Base-by-base conservation (phyloP, 2,888 invertebrate species). In the Cheilosia vernalis region DNA sequence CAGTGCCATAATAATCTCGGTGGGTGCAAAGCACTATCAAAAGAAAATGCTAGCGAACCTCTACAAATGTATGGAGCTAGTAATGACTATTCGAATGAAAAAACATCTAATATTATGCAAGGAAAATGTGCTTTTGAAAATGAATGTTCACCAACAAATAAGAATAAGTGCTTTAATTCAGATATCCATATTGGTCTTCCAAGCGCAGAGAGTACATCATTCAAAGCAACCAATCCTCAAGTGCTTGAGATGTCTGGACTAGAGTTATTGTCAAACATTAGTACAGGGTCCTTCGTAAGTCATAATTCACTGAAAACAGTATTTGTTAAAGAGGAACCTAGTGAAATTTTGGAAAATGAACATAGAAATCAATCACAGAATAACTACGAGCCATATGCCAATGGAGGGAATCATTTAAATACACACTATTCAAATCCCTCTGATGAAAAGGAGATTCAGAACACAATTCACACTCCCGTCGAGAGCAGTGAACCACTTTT, bases 231-330 rank as follows among this genome's bases (percentile, higher is more conserved):
- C 81, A 89, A 58, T 63, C 58, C 88, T 7, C 42, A 85, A 7
- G 91, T 92, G 17, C 95, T 96, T 0, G 97, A 97, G 90, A 92
- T 97, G 7, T 96, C 96, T 87, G 97, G 97, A 0, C 92, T 97
- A 40, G 96, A 97, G 90, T 91, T 97, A 49, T 91, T 97, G 27
- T 97, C 97, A 0, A 97, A 97, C 89, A 92, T 92, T n/a, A 97
- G 97, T 90, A 97, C 97, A 19, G 80, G 69, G 6, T 51, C 80
- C 17, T 80, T 80, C 49, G 40, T 53, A 13, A 74, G 64, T n/a
- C 56, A 58, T 15, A 53, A 69, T 42, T 63, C 78, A 0, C 7
- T 67, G 10, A 67, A 67, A 69, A 13, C 42, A 51, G 40, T 80
- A 2, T 10, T 37, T 49, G 55, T 78, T 15, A 86, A 77, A 47